Percentiles rank a stretch among this genome's conserved stretches.
phyloP scores from a whole-genome alignment of 2,797 vertebrate species.

The Hafferia zeledoni region DNA sequence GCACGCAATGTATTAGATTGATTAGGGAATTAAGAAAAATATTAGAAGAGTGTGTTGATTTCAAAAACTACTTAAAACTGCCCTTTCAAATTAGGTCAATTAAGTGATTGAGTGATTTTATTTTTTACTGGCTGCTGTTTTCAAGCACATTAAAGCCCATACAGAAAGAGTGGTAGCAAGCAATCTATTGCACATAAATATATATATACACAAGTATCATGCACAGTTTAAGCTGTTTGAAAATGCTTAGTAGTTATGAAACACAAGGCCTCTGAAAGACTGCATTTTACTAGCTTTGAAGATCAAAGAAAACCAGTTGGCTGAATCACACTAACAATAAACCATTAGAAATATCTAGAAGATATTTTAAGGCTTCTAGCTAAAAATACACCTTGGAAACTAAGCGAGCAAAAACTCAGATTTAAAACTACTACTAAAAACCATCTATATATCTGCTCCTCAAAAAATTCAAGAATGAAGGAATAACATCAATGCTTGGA shows the following conservation, averaged over 20 bases:
- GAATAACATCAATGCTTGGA: not conserved
- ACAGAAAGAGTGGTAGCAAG: not conserved
- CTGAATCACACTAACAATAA: not conserved
- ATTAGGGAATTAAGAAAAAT: not conserved
- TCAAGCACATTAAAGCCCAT: not conserved
- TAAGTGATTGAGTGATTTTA: not conserved
- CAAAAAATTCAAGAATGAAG: not conserved
- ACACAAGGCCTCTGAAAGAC: not conserved
- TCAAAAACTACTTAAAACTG: not conserved
- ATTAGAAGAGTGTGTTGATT: not conserved
- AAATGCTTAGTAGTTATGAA: not conserved
- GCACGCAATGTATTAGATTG: not conserved
- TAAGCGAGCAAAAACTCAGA: not conserved
- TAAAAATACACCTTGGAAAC: not conserved
- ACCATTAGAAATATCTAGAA: not conserved
- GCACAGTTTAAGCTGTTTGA: not conserved
- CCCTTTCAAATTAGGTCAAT: not conserved
- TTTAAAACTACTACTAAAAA: not conserved
- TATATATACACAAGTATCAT: not conserved
- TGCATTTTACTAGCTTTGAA: not conserved
- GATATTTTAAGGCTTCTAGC: not conserved
- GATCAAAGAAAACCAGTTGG: not conserved
- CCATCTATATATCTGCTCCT: not conserved
- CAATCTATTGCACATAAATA: not conserved
- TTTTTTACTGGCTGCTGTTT: not conserved